Evolutionary conservation across 2,888 invertebrate species (phyloP).

Genomic region (Bruchidius siliquastri): DNA sequence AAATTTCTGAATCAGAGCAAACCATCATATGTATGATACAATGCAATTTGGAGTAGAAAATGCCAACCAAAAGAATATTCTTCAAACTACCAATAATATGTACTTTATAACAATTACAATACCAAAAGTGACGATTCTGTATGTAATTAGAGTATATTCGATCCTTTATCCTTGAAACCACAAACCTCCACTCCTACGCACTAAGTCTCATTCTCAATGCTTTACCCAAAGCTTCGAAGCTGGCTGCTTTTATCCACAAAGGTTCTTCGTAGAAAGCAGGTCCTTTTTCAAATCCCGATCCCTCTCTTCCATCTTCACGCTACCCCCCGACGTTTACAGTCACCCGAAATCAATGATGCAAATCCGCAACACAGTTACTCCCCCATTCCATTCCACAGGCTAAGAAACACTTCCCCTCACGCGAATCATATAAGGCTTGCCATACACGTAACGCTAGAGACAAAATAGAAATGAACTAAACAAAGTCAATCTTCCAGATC

Average conservation of each 20-base stretch:
- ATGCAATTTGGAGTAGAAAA: no score
- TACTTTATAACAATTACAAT: no score
- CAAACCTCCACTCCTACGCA: no score
- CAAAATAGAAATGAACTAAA: no score
- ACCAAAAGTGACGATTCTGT: no score
- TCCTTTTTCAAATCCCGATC: background rate
- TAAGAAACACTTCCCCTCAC: background rate
- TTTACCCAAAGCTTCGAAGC: background rate
- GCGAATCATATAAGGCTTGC: background rate
- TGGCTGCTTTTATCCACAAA: background rate
- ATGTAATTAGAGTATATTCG: no score
- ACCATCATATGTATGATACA: no score
- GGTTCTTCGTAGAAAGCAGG: background rate
- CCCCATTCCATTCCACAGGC: background rate
- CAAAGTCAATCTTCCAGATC: no score
- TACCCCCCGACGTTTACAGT: background rate
- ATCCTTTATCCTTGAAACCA: no score
- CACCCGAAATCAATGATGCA: background rate
- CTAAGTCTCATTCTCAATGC: background rate
- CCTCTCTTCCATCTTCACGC: background rate
- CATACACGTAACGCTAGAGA: background rate
- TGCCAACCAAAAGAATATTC: no score
- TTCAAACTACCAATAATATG: no score
- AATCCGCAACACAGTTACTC: background rate
- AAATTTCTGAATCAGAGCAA: no score